Percentiles rank a stretch among this genome's conserved stretches.
phyloP scores from a whole-genome alignment of 2,797 vertebrate genomes.

The Nyctalus aviator region DNA sequence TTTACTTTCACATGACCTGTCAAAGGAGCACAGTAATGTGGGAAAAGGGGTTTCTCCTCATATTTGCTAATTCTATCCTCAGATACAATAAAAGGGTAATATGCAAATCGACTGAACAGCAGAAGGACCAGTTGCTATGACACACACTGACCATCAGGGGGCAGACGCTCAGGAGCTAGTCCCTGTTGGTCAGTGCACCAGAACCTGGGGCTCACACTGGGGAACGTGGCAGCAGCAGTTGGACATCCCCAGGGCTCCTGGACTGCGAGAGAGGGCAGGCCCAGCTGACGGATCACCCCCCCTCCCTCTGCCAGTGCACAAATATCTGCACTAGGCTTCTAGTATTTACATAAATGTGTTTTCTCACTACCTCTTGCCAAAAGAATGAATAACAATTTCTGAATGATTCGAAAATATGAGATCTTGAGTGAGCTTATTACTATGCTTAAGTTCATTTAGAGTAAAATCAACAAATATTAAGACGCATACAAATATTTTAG shows the following conservation, averaged over 20 bases:
- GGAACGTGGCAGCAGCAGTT: too few relatives aligned
- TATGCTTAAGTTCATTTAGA: slow-evolving; percentile 32
- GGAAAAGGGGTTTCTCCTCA: background rate
- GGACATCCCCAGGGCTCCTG: too few relatives aligned
- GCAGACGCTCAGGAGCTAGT: too few relatives aligned
- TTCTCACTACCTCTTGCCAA: slow-evolving; percentile 39
- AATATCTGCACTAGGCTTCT: background rate
- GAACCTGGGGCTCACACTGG: too few relatives aligned
- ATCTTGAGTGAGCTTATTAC: slow-evolving; percentile 28
- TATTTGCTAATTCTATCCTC: background rate
- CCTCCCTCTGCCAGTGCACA: too few relatives aligned
- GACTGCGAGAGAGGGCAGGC: too few relatives aligned
- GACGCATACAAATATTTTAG: slow-evolving; percentile 45
- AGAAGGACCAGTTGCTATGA: too few relatives aligned
- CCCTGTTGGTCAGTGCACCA: too few relatives aligned
- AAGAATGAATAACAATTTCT: slow-evolving; percentile 37
- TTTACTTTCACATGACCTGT: slow-evolving; percentile 46
- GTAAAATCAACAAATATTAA: slow-evolving; percentile 55
- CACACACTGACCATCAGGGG: too few relatives aligned
- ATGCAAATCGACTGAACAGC: too few relatives aligned
- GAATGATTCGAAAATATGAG: slow-evolving; percentile 30
- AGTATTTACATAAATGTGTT: slow-evolving; percentile 50
- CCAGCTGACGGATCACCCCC: too few relatives aligned
- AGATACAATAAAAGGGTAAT: too few relatives aligned
- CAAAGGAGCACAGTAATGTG: background rate